These are phyloP conservation scores for Takifugu ocellatus DNA, from an alignment of 2,797 vertebrate genomes.

Conservation along the genomic window DNA sequence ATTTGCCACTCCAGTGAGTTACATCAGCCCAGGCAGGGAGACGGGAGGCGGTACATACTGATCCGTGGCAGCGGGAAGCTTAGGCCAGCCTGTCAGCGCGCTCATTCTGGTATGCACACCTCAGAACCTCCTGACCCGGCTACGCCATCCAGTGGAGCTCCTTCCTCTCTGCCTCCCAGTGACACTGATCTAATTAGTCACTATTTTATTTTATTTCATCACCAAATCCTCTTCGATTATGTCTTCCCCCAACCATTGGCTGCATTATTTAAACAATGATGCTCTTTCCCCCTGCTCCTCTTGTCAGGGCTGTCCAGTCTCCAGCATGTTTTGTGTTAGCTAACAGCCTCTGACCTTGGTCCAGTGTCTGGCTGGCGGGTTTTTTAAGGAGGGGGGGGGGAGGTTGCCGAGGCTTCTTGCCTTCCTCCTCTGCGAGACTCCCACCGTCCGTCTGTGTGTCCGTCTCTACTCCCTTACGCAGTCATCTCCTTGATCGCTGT, in stretches of 20 bases:
- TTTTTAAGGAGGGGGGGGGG: background rate
- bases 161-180: slow-evolving; percentile 5
- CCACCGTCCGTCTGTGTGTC: slow-evolving; percentile 53
- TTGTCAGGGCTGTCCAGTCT: slow-evolving; percentile 59
- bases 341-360: slow-evolving; percentile 73
- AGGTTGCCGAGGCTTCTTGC: slow-evolving; percentile 45
- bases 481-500: slow-evolving; percentile 67
- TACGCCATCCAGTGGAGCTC: slow-evolving; percentile 57
- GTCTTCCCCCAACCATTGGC: slow-evolving; percentile 33
- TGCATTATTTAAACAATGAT: slow-evolving; percentile 13
- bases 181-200: slow-evolving; percentile 41
- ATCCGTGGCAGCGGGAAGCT: slow-evolving; percentile 83
- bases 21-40: slow-evolving; percentile 88
- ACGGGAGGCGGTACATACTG: slow-evolving; percentile 85
- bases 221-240: slow-evolving; percentile 27
- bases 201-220: slow-evolving; percentile 23
- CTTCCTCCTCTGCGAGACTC: slow-evolving; percentile 55
- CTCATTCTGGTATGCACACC: slow-evolving; percentile 78
- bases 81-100: slow-evolving; percentile 69
- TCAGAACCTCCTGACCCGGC: slow-evolving; percentile 76
- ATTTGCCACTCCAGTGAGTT: slow-evolving; percentile 99
- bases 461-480: slow-evolving; percentile 39
- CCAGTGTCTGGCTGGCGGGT: slow-evolving; percentile 58
- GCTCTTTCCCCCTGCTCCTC: slow-evolving; percentile 14
- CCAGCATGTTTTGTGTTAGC: slow-evolving; percentile 54